These are phyloP conservation scores for Macroglossus sobrinus DNA, from an alignment of 2,113 vertebrate genomes.

Conservation along the genomic window DNA sequence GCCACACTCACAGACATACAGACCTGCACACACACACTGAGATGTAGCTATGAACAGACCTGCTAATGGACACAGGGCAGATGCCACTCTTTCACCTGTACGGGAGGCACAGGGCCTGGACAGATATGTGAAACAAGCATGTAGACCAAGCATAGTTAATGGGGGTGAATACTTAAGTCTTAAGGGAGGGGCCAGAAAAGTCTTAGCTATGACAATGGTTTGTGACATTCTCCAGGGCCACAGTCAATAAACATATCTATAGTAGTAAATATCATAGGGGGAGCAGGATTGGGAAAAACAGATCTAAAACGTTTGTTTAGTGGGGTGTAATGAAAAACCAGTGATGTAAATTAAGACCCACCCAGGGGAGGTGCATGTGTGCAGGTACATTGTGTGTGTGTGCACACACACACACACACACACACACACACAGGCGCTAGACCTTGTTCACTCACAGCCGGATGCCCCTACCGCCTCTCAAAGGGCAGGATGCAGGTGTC, in stretches of 20 bases:
- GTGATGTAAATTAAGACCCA: too few species aligned
- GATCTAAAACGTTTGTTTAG: background rate
- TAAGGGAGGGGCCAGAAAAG: background rate
- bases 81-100: background rate
- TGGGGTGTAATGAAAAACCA: background rate
- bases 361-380: fast-evolving
- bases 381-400: fast-evolving
- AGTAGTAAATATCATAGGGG: background rate
- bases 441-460: background rate
- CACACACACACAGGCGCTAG: background rate
- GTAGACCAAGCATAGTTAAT: fast-evolving
- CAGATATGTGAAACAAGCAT: fast-evolving
- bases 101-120: background rate
- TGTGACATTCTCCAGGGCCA: background rate
- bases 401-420: background rate
- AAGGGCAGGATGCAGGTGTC: background rate
- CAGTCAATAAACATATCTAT: background rate
- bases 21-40: background rate
- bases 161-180: background rate
- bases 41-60: background rate
- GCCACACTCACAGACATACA: background rate
- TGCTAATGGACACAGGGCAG: background rate
- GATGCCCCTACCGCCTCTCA: background rate
- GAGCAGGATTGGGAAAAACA: background rate
- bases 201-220: background rate